These are phyloP conservation scores for Empidonax traillii DNA, from an alignment of 2,113 vertebrate species.

Conservation along the genomic window DNA sequence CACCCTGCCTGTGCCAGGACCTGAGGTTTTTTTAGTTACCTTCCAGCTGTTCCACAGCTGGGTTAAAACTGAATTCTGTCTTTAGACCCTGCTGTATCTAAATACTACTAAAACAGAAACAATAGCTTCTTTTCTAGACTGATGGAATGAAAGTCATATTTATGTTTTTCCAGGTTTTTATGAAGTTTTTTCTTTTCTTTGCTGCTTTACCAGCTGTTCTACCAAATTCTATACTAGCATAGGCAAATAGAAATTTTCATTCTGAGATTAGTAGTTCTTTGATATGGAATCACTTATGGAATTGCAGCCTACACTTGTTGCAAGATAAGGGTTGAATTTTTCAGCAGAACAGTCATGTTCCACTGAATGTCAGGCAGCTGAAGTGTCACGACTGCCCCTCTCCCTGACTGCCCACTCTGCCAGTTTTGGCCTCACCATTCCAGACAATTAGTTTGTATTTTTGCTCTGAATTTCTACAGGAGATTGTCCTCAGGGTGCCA, in stretches of 20 bases:
- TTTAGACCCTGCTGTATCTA: background rate
- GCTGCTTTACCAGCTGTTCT: background rate
- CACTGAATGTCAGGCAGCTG: background rate
- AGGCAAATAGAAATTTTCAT: background rate
- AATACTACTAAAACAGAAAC: background rate
- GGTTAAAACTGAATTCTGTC: background rate
- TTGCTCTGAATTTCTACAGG: background rate
- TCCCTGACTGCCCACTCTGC: background rate
- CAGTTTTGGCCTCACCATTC: background rate
- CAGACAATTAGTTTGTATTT: background rate
- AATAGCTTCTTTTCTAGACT: background rate
- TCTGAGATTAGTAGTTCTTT: background rate
- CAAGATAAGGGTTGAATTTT: background rate
- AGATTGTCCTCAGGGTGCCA: background rate
- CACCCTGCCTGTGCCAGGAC: background rate
- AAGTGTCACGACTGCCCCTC: background rate
- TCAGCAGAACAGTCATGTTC: background rate
- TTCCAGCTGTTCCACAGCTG: background rate
- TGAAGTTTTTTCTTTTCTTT: background rate
- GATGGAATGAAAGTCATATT: background rate
- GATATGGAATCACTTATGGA: background rate
- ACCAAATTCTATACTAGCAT: background rate
- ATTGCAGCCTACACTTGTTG: background rate
- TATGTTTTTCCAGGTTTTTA: background rate
- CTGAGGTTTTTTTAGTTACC: background rate